Evolutionary conservation across 1,140 invertebrate genomes (phyloP).

Genomic region (Drosophila baimaii): DNA sequence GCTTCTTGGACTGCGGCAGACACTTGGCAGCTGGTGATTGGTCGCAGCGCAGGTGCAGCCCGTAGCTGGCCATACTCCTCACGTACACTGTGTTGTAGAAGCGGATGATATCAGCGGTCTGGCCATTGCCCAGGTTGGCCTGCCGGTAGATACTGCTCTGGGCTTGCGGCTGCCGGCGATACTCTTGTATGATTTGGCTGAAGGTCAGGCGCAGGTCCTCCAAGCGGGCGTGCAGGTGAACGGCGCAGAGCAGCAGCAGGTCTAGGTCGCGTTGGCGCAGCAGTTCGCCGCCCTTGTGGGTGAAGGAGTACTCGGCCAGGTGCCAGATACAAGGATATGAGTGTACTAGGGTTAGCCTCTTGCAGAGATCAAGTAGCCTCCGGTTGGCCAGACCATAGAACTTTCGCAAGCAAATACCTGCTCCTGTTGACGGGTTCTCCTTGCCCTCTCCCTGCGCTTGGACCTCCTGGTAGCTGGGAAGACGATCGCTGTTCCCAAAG

Average conservation of each 20-base stretch:
- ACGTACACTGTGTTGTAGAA: conserved; percentile 67
- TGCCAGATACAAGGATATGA: conserved; percentile 96
- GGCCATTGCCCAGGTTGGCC: conserved; percentile 87
- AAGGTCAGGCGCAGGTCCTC: conserved; percentile 87
- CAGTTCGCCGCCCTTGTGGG: conserved; percentile 86
- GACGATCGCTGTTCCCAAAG: conserved; percentile 74
- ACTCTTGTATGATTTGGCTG: conserved; percentile 96
- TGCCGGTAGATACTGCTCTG: conserved; percentile 94
- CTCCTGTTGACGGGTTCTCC: conserved; percentile 29
- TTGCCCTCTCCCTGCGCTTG: conserved; percentile 67
- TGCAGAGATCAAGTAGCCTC: conserved; percentile 94
- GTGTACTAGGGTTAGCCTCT: conserved; percentile 89
- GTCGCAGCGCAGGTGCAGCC: conserved; percentile 3
- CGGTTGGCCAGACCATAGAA: conserved; percentile 96
- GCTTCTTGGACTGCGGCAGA: not conserved
- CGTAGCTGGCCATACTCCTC: conserved; percentile 39
- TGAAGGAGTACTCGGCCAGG: conserved; percentile 95
- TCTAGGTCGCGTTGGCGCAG: conserved; percentile 96
- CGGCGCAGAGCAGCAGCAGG: conserved; percentile 97
- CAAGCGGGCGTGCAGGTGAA: conserved; percentile 97
- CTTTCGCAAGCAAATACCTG: conserved; percentile 84
- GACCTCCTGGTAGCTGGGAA: conserved; percentile 89
- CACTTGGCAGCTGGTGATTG: not conserved
- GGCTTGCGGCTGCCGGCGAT: conserved; percentile 94
- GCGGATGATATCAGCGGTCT: conserved; percentile 46